phyloP scores from a whole-genome alignment of 2,888 invertebrate species.

The Dinocampus coccinellae region DNA sequence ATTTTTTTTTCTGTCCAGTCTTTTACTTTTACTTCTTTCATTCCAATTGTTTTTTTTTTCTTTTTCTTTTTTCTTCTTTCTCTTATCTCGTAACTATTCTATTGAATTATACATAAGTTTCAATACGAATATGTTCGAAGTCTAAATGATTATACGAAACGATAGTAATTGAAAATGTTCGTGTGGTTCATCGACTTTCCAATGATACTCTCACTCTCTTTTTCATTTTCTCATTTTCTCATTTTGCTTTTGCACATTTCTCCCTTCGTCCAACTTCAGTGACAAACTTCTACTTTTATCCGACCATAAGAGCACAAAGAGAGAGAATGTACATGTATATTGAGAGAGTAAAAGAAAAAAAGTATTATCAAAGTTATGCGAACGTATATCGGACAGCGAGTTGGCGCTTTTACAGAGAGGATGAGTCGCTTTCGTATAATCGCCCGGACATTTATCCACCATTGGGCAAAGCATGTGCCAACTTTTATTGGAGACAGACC shows the following conservation, averaged over 20 bases:
- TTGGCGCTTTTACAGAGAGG: slow-evolving; percentile 4
- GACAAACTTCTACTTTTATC: slow-evolving; percentile 17
- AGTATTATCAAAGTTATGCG: slow-evolving; percentile 60
- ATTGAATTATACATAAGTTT: slow-evolving; percentile 19
- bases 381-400: slow-evolving; percentile 20
- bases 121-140: slow-evolving; percentile 11
- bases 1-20: not conserved
- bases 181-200: slow-evolving; percentile 23
- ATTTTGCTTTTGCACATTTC: not conserved
- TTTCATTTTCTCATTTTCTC: not conserved
- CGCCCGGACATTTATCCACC: slow-evolving; percentile 62
- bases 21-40: too few species aligned
- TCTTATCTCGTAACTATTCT: slow-evolving; percentile 15
- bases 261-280: not conserved
- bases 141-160: slow-evolving; percentile 11
- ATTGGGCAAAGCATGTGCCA: slow-evolving; percentile 58
- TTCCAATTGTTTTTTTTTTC: not conserved
- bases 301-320: slow-evolving; percentile 12
- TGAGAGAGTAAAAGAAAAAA: not conserved
- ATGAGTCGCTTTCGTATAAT: slow-evolving; percentile 53
- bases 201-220: not conserved
- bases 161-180: slow-evolving; percentile 2
- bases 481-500: slow-evolving; percentile 63
- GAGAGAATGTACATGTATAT: not conserved
- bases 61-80: not conserved